These are phyloP conservation scores for Cochlearius cochlearius DNA, from an alignment of 2,113 vertebrate genomes.

Conservation along the genomic window DNA sequence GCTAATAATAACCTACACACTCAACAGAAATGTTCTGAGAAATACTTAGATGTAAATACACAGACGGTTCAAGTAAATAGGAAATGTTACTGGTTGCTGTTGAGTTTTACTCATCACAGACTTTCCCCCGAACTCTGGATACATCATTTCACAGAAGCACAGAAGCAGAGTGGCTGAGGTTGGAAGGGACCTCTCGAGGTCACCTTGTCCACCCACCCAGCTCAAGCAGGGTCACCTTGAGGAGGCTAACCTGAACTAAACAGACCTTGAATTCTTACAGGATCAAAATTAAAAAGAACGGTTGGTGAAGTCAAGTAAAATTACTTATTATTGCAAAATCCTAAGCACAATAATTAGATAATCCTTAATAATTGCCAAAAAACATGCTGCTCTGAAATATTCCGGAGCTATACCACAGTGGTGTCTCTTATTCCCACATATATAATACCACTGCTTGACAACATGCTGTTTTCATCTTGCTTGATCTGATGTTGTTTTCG, in stretches of 20 bases:
- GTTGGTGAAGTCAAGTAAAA: neutral
- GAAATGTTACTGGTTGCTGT: neutral
- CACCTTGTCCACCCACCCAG: neutral
- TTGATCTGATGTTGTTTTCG: neutral
- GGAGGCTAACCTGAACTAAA: neutral
- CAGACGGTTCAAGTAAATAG: neutral
- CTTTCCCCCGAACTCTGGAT: neutral
- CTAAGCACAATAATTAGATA: neutral
- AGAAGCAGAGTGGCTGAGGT: neutral
- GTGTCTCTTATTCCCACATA: neutral
- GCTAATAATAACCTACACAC: neutral
- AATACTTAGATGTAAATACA: neutral
- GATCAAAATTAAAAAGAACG: neutral
- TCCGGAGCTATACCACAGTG: neutral
- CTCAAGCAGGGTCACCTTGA: neutral
- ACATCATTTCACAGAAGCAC: neutral
- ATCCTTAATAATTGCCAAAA: neutral
- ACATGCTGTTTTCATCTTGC: neutral
- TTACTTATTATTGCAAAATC: neutral
- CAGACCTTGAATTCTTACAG: neutral
- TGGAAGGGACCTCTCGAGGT: no score
- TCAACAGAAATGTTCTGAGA: neutral
- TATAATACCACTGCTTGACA: neutral
- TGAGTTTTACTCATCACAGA: neutral
- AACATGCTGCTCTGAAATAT: neutral